Evolutionary conservation across 2,888 invertebrate species (phyloP).

Genomic region (Parnassius mnemosyne): DNA sequence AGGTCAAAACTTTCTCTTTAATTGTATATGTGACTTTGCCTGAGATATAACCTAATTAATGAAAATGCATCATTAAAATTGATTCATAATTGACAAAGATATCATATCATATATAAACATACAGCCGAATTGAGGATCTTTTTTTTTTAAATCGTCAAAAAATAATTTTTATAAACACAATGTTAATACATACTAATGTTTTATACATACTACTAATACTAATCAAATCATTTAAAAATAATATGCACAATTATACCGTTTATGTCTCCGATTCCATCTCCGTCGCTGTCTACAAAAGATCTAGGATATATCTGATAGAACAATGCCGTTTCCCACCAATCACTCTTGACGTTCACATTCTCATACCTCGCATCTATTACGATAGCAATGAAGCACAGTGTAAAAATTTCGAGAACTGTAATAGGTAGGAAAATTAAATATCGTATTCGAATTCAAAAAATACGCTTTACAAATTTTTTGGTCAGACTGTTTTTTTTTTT

Average conservation of each 20-base stretch:
- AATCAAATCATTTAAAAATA: no score
- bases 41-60: no score
- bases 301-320: conserved; percentile 90
- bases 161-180: no score
- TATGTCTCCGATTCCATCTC: conserved; percentile 85
- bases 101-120: no score
- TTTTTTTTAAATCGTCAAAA: no score
- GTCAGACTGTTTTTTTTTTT: conserved; percentile 1
- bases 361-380: conserved; percentile 46
- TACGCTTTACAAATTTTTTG: background rate
- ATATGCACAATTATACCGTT: conserved; percentile 54
- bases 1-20: no score
- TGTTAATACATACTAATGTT: no score
- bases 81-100: no score
- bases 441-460: background rate
- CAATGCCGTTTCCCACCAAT: conserved; percentile 89
- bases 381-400: conserved; percentile 31
- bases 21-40: no score
- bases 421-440: background rate
- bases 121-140: no score
- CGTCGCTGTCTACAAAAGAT: conserved; percentile 89
- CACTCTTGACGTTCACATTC: conserved; percentile 50
- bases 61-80: no score
- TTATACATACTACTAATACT: no score
- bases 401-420: conserved; percentile 12